phyloP scores from a whole-genome alignment of 92 coral and sea anemone genomes.

The Metridium senile region DNA sequence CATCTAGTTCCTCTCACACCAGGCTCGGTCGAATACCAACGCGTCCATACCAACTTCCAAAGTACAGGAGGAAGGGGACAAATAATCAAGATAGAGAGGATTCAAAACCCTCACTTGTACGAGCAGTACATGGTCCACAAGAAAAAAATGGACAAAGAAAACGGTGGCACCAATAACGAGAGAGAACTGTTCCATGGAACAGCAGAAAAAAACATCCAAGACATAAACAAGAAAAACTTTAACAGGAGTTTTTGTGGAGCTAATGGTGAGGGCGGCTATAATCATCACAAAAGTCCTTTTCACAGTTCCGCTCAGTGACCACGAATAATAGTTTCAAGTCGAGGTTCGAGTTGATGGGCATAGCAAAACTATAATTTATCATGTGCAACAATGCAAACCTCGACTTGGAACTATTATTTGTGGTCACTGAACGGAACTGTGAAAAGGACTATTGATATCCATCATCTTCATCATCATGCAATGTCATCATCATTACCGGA shows the following conservation, averaged over 20 bases:
- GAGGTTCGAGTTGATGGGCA: too few species aligned
- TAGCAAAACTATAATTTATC: too few species aligned
- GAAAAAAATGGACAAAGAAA: conserved; percentile 74
- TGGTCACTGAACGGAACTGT: too few species aligned
- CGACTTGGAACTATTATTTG: too few species aligned
- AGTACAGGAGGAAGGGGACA: conserved; percentile 35
- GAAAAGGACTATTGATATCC: too few species aligned
- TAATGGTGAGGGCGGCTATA: conserved; percentile 53
- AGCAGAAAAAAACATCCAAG: conserved; percentile 36
- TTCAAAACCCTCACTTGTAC: conserved; percentile 84
- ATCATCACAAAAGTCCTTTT: too few species aligned
- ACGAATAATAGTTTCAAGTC: too few species aligned
- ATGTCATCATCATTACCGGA: too few species aligned
- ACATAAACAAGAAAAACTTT: conserved; percentile 72
- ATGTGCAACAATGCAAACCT: too few species aligned
- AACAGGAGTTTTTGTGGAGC: conserved; percentile 83
- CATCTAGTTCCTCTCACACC: conserved; percentile 24
- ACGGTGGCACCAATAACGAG: conserved; percentile 66
- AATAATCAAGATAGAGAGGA: conserved; percentile 61
- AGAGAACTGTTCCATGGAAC: conserved; percentile 85
- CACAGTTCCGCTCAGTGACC: too few species aligned
- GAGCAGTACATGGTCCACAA: conserved; percentile 62
- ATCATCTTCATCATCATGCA: too few species aligned
- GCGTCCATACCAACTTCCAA: conserved; percentile 36
- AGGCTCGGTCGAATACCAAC: conserved; percentile 64